Evolutionary conservation across 35 echinoderm and acorn worm genomes (phyloP).

Genomic region (Patiria miniata): DNA sequence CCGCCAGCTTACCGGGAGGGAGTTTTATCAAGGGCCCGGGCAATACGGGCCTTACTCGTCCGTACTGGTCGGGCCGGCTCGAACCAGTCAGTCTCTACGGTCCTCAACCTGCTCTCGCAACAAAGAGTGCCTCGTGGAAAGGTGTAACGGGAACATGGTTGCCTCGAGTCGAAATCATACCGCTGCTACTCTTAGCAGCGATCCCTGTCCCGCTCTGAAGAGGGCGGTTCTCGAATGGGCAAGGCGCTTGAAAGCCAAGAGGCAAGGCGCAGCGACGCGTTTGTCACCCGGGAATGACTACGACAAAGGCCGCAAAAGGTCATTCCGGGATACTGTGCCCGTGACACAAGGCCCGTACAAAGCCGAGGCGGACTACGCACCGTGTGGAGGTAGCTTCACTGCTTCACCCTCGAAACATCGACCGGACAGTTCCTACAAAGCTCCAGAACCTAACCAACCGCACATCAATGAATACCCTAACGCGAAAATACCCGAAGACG

Average conservation of each 20-base stretch:
- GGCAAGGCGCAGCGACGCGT: background rate
- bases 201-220: conserved; percentile 1
- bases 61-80: background rate
- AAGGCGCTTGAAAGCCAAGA: conserved; percentile 1
- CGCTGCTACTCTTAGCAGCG: background rate
- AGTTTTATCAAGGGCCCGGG: background rate
- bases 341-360: background rate
- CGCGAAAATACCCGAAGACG: background rate
- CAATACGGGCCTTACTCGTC: background rate
- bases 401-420: background rate
- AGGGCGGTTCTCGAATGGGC: conserved; percentile 12
- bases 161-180: background rate
- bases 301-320: background rate
- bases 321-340: background rate
- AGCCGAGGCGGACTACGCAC: background rate
- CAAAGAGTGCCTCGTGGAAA: background rate
- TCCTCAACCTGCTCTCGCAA: background rate
- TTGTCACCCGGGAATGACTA: background rate
- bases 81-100: background rate
- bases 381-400: background rate
- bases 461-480: background rate
- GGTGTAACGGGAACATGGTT: background rate
- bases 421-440: background rate
- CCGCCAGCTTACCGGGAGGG: background rate
- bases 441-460: background rate